Evolutionary conservation across 2,113 vertebrate genomes (phyloP).

Genomic region (Perca flavescens): DNA sequence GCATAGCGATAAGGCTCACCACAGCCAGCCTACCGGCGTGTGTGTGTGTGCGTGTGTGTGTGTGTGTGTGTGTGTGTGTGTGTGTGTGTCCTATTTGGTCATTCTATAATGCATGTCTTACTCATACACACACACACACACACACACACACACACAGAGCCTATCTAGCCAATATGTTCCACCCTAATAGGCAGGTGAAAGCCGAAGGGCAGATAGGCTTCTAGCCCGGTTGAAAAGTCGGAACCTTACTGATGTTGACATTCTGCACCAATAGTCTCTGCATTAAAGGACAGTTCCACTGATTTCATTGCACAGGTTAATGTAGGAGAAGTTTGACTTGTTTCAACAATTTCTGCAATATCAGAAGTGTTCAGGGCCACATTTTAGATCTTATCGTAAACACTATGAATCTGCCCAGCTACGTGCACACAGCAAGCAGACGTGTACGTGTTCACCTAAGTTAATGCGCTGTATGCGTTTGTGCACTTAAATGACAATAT

Average conservation of each 20-base stretch:
- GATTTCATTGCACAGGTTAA: slow-evolving; percentile 12
- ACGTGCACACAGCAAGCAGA: background rate
- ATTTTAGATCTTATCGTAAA: background rate
- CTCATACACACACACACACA: slow-evolving; percentile 18
- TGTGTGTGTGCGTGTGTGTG: slow-evolving; percentile 31
- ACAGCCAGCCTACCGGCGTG: slow-evolving; percentile 57
- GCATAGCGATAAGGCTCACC: slow-evolving; percentile 70
- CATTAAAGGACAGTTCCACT: slow-evolving; percentile 27
- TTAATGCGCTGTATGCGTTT: background rate
- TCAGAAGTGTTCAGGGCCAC: background rate
- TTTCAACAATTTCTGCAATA: slow-evolving; percentile 2
- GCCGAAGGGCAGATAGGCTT: slow-evolving; percentile 58
- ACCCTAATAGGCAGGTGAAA: slow-evolving; percentile 75
- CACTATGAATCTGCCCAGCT: background rate
- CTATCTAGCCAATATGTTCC: slow-evolving; percentile 74
- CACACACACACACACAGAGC: slow-evolving; percentile 38
- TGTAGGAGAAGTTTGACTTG: background rate
- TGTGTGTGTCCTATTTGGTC: slow-evolving; percentile 57
- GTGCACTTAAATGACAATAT: background rate
- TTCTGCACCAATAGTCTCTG: slow-evolving; percentile 48
- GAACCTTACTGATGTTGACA: slow-evolving; percentile 56
- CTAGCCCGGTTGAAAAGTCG: slow-evolving; percentile 53
- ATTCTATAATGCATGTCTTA: slow-evolving; percentile 47
- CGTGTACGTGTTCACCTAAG: background rate
- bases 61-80: slow-evolving; percentile 35